Evolutionary conservation across 2,888 invertebrate genomes (phyloP), one percentile per base, ranked within the genome.

Genomic region (Rhingia campestris): DNA sequence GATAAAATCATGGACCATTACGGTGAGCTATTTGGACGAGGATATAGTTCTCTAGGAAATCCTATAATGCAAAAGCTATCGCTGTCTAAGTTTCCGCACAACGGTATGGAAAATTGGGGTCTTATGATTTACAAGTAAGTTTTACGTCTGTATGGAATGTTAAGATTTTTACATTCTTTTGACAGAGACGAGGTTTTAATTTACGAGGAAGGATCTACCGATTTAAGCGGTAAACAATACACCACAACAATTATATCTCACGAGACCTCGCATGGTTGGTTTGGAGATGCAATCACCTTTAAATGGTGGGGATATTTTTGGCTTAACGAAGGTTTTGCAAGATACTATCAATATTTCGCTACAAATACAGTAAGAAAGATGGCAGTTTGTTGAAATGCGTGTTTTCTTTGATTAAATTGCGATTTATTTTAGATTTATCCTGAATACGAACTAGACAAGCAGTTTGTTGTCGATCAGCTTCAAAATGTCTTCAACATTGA

Each of bases 71-170:
- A 97, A 88, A 94, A 95, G 86, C 94, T 96, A 3, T 96, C 95
- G 0, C 92, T 97, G 56, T 94, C 96, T 0, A 95, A 96, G 87
- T 97, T 97, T 90, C 93, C 94, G 0, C 94, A 94, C 66, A 94
- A 94, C 22, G 95, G 97, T 74, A 97, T 97, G 97, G 97, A 97
- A 89, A 97, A 97, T 89, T 97, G 97, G 97, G 97, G 97, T 1
- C 92, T 97, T 4, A 93, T 97, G 9, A 96, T 95, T 4, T 97
- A 96, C 91, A 94, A 94, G 95, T 95, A 89, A 95, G 89, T 92
- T 92, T 59, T 93, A 4, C 35, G 9, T 12, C 4, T 5, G 12
- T 58, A 14, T 5, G 14, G 1, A 12, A 30, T 90, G 49, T 6
- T 3, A 7, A 5, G 14, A 9, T n/a, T 56, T 4, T 49, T 41